Evolutionary conservation across 2,797 vertebrate genomes (phyloP).

Genomic region (Rhyacichthys aspro): DNA sequence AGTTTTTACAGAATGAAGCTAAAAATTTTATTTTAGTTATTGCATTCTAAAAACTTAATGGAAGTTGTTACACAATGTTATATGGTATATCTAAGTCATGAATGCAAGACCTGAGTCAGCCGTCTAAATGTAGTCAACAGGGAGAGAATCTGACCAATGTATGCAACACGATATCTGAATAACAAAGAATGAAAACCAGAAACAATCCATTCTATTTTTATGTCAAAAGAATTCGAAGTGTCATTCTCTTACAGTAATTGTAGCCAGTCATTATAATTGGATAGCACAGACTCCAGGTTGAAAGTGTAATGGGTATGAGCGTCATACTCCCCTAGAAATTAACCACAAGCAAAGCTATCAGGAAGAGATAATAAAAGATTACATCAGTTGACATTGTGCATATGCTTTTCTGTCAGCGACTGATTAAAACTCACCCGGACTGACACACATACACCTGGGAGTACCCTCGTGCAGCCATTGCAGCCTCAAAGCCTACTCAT

Average conservation of each 20-base stretch:
- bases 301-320: conserved; percentile 17
- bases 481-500: not conserved
- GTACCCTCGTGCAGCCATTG: not conserved
- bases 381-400: conserved; percentile 8
- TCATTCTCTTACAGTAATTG: conserved; percentile 19
- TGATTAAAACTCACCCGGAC: conserved; percentile 16
- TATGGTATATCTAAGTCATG: no score
- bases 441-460: conserved; percentile 13
- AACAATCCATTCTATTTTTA: conserved; percentile 9
- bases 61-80: no score
- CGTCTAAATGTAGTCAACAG: no score
- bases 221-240: conserved; percentile 1
- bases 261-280: conserved; percentile 33
- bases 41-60: no score
- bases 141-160: no score
- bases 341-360: conserved; percentile 11
- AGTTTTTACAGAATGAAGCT: no score
- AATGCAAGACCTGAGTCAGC: no score
- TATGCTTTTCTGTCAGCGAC: not conserved
- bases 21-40: no score
- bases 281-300: conserved; percentile 28
- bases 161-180: no score
- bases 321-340: conserved; percentile 17
- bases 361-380: conserved; percentile 19
- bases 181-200: no score